phyloP scores from a whole-genome alignment of 2,797 vertebrate species.

The Rhinoraja longicauda region DNA sequence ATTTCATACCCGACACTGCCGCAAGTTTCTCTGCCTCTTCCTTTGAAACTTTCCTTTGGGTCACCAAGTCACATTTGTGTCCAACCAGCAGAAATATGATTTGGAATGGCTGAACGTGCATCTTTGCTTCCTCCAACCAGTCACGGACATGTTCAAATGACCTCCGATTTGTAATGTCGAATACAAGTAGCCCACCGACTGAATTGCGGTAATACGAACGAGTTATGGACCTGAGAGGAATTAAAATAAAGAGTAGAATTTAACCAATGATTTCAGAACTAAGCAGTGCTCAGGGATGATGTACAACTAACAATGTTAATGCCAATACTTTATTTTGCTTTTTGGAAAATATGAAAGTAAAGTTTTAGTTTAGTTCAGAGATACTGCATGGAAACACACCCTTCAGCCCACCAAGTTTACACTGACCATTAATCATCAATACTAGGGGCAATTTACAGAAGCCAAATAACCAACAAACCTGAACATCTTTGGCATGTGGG shows the following conservation, averaged over 20 bases:
- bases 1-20: slow-evolving; percentile 63
- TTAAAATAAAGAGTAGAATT: not conserved
- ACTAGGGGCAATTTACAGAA: no score
- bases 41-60: slow-evolving; percentile 61
- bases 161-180: slow-evolving; percentile 66
- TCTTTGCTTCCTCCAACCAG: slow-evolving; percentile 68
- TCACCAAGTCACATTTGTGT: slow-evolving; percentile 66
- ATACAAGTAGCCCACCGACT: slow-evolving; percentile 66
- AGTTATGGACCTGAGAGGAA: slow-evolving; percentile 61
- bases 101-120: slow-evolving; percentile 63
- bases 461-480: no score
- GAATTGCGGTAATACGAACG: slow-evolving; percentile 70
- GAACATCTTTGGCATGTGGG: no score
- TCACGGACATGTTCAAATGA: slow-evolving; percentile 68
- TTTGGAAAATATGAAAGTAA: not conserved
- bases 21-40: slow-evolving; percentile 67
- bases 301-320: not conserved
- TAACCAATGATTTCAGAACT: not conserved
- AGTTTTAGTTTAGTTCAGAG: not conserved
- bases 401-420: no score
- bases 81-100: slow-evolving; percentile 67
- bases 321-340: not conserved
- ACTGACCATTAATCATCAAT: no score
- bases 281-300: not conserved
- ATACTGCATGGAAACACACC: no score